Base-by-base conservation (phyloP, 2,113 vertebrate genomes). In the Bos javanicus region DNA sequence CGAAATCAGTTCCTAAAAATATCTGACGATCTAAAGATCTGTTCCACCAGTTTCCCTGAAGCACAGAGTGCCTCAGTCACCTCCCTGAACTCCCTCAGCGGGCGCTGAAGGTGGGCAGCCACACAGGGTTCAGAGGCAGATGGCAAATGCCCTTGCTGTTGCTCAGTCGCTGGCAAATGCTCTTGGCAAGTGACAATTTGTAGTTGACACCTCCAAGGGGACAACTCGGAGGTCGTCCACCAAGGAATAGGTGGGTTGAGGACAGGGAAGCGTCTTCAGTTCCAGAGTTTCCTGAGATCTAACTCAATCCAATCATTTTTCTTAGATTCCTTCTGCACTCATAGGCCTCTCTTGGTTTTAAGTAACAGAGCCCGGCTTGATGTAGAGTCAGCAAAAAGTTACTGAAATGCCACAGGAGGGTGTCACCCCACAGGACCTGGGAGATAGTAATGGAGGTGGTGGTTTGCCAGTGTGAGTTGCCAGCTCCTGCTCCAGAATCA, bases 311-410 rank as follows among this genome's bases (percentile, higher is more conserved):
- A 67, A 4, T 46, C 59, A 54, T 71, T 87, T 26, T n/a, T 62
- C 56, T 36, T 50, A 23, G 26, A 48, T 90, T 25, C 85, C 25
- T 67, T 59, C 60, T 52, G 14, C 39, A 4, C 28, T 81, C 43
- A 9, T 78, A 74, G 43, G 46, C 39, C 56, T 87, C 52, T 54
- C 91, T 91, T 54, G 43, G 43, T 87, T 90, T 84, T 60, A 92
- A 92, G 50, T 48, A 74, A 89, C 56, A 90, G 84, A 91, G 88
- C 67, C 21, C 30, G 14, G 33, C 86, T 78, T 50, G 33, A 86
- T 16, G n/a, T 21, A 36, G 56, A 90, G 13, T 64, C 87, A 71
- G 46, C 21, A 90, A 60, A 80, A 90, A 90, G 25, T 2, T 84
- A 36, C 26, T 43, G 21, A 78, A 84, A 59, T 90, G 26, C 19